These are phyloP conservation scores for Eupithecia subfuscata DNA, from an alignment of 2,888 invertebrate species.

Conservation along the genomic window DNA sequence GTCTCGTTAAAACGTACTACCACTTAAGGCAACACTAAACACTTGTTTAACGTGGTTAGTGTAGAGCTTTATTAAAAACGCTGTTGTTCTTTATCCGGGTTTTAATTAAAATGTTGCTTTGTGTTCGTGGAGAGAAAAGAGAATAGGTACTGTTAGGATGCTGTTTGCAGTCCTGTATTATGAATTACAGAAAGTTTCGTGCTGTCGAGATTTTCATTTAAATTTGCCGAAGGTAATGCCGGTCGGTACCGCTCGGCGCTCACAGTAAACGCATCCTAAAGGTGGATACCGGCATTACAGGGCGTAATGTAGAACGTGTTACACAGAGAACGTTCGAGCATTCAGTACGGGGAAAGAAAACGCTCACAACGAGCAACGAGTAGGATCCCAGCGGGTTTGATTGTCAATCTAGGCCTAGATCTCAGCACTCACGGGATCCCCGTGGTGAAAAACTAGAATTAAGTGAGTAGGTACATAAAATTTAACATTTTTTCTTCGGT, in stretches of 20 bases:
- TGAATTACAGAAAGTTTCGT: background rate
- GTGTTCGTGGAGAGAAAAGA: background rate
- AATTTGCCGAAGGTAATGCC: background rate
- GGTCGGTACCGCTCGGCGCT: background rate
- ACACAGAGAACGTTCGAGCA: too few species aligned
- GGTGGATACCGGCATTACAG: too few species aligned
- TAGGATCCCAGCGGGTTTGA: too few species aligned
- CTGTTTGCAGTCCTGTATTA: background rate
- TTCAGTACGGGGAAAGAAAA: too few species aligned
- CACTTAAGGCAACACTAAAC: conserved; percentile 30
- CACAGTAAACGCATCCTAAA: background rate
- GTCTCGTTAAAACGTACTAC: conserved; percentile 14
- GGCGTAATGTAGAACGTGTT: too few species aligned
- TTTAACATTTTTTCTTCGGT: too few species aligned
- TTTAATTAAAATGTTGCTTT: conserved; percentile 21
- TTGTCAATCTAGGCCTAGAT: too few species aligned
- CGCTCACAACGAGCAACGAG: too few species aligned
- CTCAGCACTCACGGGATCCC: too few species aligned
- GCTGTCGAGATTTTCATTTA: background rate
- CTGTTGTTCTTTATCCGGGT: conserved; percentile 1
- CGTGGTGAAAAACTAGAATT: too few species aligned
- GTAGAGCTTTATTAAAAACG: conserved; percentile 26
- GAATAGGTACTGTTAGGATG: background rate
- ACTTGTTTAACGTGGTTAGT: conserved; percentile 23
- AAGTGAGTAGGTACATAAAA: too few species aligned